A percentile compares a stretch with the other conserved stretches of the same genome.
Evolutionary conservation across 2,888 invertebrate species (phyloP).

Genomic region (Neuroscelio doddi): DNA sequence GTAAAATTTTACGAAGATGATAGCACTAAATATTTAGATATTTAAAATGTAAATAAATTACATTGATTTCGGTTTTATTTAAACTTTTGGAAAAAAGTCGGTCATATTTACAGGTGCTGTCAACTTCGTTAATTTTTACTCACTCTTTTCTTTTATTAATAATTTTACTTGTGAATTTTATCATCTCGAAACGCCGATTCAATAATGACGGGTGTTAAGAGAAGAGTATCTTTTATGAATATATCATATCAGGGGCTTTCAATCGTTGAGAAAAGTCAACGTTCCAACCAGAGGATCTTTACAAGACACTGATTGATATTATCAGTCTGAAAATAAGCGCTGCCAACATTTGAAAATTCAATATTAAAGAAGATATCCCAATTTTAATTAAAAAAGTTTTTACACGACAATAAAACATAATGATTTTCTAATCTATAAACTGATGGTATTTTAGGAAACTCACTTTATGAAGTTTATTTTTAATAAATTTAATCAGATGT

Average conservation of each 20-base stretch:
- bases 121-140: conserved; percentile 1
- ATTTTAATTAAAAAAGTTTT: too few species aligned
- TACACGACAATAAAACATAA: too few species aligned
- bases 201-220: conserved; percentile 1
- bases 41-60: too few species aligned
- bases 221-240: conserved; percentile 39
- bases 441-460: too few species aligned
- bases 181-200: conserved; percentile 17
- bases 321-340: conserved; percentile 27
- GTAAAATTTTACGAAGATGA: neutral
- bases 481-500: too few species aligned
- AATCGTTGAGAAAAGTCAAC: conserved; percentile 33
- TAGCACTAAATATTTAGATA: neutral
- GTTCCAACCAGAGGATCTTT: conserved; percentile 40
- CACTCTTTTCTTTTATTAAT: conserved; percentile 6
- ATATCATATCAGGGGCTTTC: conserved; percentile 46
- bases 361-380: neutral
- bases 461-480: conserved; percentile 9
- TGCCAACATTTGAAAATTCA: conserved; percentile 35
- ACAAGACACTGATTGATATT: conserved; percentile 40
- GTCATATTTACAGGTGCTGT: neutral
- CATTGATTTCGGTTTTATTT: too few species aligned
- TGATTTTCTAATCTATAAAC: too few species aligned
- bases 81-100: too few species aligned
- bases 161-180: conserved; percentile 20